Base-by-base conservation (phyloP, 1,140 invertebrate genomes). In the Semibalanus balanoides region DNA sequence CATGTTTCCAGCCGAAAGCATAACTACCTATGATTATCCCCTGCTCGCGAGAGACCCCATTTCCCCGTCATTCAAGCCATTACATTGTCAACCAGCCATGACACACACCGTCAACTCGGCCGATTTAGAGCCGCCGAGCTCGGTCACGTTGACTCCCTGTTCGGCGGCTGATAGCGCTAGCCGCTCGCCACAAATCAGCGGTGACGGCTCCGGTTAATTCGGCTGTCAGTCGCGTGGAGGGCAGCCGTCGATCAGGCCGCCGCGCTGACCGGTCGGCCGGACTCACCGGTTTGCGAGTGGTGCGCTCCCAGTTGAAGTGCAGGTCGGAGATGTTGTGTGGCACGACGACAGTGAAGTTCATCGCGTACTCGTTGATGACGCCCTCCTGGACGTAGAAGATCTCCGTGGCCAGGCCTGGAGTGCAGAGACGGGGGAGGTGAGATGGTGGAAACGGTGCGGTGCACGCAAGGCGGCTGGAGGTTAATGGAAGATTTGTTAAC, bases 301-400 rank as follows among this genome's bases (percentile, higher is more conserved):
- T 85, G 79, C 90, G 90, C 80, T 93, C 90, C 93, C 92, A 95
- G 77, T 91, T 93, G 84, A 96, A 96, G 83, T 93, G 90, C 76
- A 96, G 86, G 80, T 93, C 90, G 19, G 90, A 88, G 51, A 94
- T 89, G 80, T 93, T 88, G 3, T 91, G 88, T 25, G 90, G 90
- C 69, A 96, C 90, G 3, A 91, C 90, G 0, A 96, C 90, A 71
- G 89, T 88, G 83, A 95, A 97, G 81, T 90, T 90, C 83, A 95
- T 91, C 9, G 93, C 94, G 82, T 96, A 96, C 40, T 90, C 89
- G 85, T 95, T 96, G 81, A 96, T 90, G 75, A 92, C 90, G 70
- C 94, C 94, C 81, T 94, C 91, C 76, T 91, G 85, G 9, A 96
- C 92, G 83, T 95, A 95, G 84, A 89, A 94, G 81, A 96, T 83